Conservation (phyloP, 2,888 invertebrate genomes). For the Abscondita cerata region DNA sequence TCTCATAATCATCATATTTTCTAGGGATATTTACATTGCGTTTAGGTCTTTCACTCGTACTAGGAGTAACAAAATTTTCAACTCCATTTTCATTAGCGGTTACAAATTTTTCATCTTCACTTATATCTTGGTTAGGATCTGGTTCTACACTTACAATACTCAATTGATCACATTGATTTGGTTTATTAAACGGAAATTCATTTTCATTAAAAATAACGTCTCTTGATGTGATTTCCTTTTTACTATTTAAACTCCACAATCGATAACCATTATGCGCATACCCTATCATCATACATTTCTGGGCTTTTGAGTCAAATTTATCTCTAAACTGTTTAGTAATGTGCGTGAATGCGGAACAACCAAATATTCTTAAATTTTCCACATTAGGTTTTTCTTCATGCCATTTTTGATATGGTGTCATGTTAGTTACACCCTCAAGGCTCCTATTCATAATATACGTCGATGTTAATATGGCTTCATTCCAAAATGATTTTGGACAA, state of each 20-base stretch:
- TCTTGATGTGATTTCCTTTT: constrained; percentile 27
- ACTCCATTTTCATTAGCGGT: background rate
- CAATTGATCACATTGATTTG: background rate
- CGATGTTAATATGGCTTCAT: constrained; percentile 9
- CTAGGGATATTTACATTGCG: constrained; percentile 22
- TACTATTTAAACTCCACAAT: constrained; percentile 29
- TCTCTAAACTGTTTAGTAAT: too few species aligned
- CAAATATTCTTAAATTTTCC: constrained; percentile 15
- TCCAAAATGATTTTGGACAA: constrained; percentile 7
- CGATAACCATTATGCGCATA: constrained; percentile 31
- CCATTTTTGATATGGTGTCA: constrained; percentile 14
- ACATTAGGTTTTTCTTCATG: constrained; percentile 9
- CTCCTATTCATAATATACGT: constrained; percentile 13
- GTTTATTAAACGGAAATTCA: background rate
- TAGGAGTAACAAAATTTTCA: too few species aligned
- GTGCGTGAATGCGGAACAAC: constrained; percentile 13
- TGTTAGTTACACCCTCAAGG: constrained; percentile 1
- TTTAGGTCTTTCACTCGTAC: constrained; percentile 16
- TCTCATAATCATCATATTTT: constrained; percentile 34
- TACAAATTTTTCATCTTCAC: background rate
- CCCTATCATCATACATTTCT: constrained; percentile 33
- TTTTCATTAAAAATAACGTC: background rate
- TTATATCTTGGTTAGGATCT: background rate
- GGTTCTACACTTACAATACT: background rate
- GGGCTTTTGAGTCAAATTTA: constrained; percentile 11